These are phyloP conservation scores for Sula dactylatra DNA, from an alignment of 2,113 vertebrate genomes.

Conservation along the genomic window DNA sequence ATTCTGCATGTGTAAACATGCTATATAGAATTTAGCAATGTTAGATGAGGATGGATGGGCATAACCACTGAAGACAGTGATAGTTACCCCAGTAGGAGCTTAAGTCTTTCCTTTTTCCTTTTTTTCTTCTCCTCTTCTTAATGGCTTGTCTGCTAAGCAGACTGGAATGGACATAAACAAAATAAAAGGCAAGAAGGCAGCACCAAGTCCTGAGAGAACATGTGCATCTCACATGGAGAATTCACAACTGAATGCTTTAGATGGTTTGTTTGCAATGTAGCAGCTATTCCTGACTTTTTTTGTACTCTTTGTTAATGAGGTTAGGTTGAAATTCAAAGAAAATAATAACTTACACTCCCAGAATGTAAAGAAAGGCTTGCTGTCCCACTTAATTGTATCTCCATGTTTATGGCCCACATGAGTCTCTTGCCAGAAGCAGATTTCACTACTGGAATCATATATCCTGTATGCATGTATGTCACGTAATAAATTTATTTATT, in stretches of 20 bases:
- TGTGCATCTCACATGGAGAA: background rate
- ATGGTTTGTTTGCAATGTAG: background rate
- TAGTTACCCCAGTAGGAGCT: background rate
- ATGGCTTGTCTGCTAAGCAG: background rate
- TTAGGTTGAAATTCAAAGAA: slow-evolving; percentile 5
- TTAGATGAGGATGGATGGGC: background rate
- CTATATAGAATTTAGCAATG: background rate
- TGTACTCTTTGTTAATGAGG: background rate
- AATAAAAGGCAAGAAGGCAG: background rate
- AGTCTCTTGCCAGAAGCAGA: background rate
- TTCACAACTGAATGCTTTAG: background rate
- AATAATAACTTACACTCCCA: background rate
- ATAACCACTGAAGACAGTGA: background rate
- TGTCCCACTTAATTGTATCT: background rate
- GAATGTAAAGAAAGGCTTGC: background rate
- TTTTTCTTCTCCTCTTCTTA: background rate
- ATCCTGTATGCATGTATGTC: background rate
- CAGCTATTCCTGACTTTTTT: background rate
- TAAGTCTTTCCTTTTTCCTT: background rate
- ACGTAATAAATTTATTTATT: background rate
- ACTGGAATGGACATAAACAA: background rate
- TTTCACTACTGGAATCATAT: background rate
- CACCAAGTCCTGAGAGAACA: background rate
- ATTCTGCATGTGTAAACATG: background rate
- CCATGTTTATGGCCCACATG: background rate